These are phyloP conservation scores for Colletes collaris DNA, from an alignment of 2,888 invertebrate species.

Conservation along the genomic window DNA sequence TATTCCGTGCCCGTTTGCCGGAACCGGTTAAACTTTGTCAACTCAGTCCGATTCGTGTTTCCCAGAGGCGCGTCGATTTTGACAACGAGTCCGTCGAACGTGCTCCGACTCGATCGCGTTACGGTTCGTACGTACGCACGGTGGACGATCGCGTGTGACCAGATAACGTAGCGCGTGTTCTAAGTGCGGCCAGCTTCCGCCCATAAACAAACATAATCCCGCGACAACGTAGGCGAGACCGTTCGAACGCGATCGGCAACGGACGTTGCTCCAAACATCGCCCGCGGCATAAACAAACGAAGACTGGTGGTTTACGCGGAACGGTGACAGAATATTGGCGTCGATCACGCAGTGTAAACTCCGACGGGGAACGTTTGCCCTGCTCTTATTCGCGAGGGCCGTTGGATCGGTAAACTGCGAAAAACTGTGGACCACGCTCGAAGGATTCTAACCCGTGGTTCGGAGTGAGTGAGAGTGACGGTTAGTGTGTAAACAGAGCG, in stretches of 20 bases:
- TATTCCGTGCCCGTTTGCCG: neutral
- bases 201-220: slow-evolving; percentile 13
- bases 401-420: slow-evolving; percentile 8
- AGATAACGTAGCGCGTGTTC: slow-evolving; percentile 7
- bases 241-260: slow-evolving; percentile 6
- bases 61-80: neutral
- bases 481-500: slow-evolving; percentile 59
- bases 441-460: slow-evolving; percentile 16
- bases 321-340: neutral
- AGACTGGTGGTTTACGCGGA: neutral
- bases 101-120: no score
- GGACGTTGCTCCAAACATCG: no score
- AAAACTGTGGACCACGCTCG: slow-evolving; percentile 30
- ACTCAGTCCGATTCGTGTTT: neutral
- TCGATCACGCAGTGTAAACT: slow-evolving; percentile 10
- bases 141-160: slow-evolving; percentile 24
- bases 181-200: neutral
- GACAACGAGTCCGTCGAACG: neutral
- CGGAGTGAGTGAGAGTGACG: slow-evolving; percentile 59
- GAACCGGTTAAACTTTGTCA: neutral
- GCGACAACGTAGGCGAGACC: slow-evolving; percentile 6
- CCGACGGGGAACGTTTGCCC: slow-evolving; percentile 3
- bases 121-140: no score
- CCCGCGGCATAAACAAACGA: slow-evolving; percentile 36
- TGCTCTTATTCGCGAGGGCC: slow-evolving; percentile 6